Percentiles rank a stretch among this genome's conserved stretches.
Evolutionary conservation across 2,797 vertebrate genomes (phyloP).

Genomic region (Vipera ursinii): DNA sequence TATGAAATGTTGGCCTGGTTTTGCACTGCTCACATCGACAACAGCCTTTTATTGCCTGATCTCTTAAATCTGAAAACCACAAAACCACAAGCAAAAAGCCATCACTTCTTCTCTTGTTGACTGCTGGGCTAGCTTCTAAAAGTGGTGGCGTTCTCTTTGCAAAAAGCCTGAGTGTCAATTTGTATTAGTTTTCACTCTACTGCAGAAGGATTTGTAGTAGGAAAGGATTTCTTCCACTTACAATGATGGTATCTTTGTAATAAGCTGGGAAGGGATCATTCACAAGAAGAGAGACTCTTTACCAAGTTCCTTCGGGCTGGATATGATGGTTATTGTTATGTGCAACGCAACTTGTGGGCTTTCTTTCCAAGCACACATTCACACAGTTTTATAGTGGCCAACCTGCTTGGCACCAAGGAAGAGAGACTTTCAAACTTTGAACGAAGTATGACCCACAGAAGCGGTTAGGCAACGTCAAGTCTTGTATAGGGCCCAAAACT

Average conservation of each 20-base stretch:
- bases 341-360: neutral
- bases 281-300: conserved; percentile 53
- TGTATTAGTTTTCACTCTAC: neutral
- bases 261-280: conserved; percentile 19
- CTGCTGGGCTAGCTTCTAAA: conserved; percentile 28
- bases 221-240: conserved; percentile 38
- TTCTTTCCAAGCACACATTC: neutral
- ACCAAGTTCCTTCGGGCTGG: conserved; percentile 46
- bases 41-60: neutral
- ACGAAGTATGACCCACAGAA: conserved; percentile 58
- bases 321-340: conserved; percentile 62
- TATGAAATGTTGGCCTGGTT: neutral
- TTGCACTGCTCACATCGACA: neutral
- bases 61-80: neutral
- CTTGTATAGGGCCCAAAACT: neutral
- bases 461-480: neutral
- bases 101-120: neutral
- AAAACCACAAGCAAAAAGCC: neutral
- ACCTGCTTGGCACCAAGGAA: conserved; percentile 30
- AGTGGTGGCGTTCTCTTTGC: neutral
- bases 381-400: conserved; percentile 46
- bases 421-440: conserved; percentile 22
- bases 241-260: conserved; percentile 59
- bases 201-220: conserved; percentile 23
- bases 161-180: conserved; percentile 24